phyloP scores from a whole-genome alignment of 2,113 vertebrate genomes.

The Mystacornis crossleyi region DNA sequence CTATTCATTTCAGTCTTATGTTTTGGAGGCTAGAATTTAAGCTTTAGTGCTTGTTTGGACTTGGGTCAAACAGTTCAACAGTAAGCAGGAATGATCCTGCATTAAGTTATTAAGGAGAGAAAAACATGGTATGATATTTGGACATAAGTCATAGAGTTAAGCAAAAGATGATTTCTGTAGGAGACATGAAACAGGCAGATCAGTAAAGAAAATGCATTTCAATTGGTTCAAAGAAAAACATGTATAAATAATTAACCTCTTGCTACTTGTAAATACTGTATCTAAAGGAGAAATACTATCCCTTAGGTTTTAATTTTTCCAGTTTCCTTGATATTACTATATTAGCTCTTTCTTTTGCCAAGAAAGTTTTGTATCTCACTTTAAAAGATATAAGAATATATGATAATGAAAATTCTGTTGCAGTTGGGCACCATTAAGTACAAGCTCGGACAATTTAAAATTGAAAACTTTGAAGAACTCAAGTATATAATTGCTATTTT shows the following conservation, averaged over 20 bases:
- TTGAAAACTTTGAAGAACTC: background rate
- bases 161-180: background rate
- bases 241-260: background rate
- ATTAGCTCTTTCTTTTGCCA: background rate
- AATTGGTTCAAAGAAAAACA: background rate
- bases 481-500: background rate
- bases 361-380: background rate
- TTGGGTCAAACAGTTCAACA: background rate
- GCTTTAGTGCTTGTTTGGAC: background rate
- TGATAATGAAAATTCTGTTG: background rate
- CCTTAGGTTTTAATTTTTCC: background rate
- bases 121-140: background rate
- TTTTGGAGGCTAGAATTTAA: background rate
- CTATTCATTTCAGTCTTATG: background rate
- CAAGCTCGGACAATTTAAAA: background rate
- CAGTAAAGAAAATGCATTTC: background rate
- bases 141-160: background rate
- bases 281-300: background rate
- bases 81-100: background rate
- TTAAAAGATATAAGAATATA: background rate
- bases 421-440: background rate
- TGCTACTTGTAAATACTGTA: background rate
- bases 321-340: background rate
- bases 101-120: background rate
- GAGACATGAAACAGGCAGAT: background rate